These are phyloP conservation scores for Micrasema longulum DNA, from an alignment of 1,140 invertebrate genomes.

Conservation along the genomic window DNA sequence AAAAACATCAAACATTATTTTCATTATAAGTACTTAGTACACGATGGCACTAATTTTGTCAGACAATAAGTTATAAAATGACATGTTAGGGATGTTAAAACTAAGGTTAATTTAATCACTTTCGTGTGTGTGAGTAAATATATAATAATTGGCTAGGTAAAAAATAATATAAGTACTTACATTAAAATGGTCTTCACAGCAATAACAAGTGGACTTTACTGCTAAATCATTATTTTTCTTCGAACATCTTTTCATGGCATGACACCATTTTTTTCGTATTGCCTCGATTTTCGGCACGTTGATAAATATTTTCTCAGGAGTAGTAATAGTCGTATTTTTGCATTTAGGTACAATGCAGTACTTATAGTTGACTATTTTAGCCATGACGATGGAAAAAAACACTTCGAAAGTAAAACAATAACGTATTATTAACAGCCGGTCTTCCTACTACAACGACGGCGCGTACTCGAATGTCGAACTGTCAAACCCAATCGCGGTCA, in stretches of 20 bases:
- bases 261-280: constrained; percentile 6
- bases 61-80: neutral
- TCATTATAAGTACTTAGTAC: neutral
- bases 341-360: constrained; percentile 8
- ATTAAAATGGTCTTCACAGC: constrained; percentile 4
- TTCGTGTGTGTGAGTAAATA: no score
- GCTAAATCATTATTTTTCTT: neutral
- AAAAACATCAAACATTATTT: neutral
- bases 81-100: neutral
- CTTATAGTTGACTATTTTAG: neutral
- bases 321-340: constrained; percentile 1
- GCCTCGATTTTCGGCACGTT: neutral
- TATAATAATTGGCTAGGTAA: neutral
- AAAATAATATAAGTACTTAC: neutral
- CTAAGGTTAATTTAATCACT: no score
- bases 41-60: neutral
- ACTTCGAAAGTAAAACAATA: no score
- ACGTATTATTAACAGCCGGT: no score
- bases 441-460: neutral
- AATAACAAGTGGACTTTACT: neutral
- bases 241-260: neutral
- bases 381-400: neutral
- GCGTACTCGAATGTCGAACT: neutral
- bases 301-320: neutral
- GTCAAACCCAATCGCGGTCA: no score